These are phyloP conservation scores for Raja brachyura DNA, from an alignment of 2,113 vertebrate genomes.

Conservation along the genomic window DNA sequence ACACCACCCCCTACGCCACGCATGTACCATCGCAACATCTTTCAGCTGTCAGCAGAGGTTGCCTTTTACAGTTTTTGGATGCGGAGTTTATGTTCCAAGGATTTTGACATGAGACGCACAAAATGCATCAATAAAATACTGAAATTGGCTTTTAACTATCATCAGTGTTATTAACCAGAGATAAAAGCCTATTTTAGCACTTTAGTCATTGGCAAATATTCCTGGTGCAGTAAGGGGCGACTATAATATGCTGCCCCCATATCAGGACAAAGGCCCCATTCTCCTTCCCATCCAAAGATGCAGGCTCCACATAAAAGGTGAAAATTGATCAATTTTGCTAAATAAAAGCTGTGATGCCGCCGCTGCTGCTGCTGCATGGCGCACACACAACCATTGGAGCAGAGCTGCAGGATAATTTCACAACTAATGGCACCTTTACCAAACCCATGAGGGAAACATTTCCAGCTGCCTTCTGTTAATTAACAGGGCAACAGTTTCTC, in stretches of 20 bases:
- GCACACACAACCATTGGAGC: background rate
- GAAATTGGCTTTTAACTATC: slow-evolving; percentile 33
- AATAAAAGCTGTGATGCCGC: background rate
- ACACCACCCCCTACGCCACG: no score
- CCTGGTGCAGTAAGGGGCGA: background rate
- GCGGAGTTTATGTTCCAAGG: background rate
- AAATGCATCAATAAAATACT: slow-evolving; percentile 34
- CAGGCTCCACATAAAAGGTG: background rate
- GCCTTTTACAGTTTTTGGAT: background rate
- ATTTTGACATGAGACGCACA: slow-evolving; percentile 5
- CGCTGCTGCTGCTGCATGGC: background rate
- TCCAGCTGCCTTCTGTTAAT: slow-evolving; percentile 2
- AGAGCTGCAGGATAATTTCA: background rate
- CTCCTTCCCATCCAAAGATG: background rate
- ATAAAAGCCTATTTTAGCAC: slow-evolving; percentile 22
- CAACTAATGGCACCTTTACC: background rate
- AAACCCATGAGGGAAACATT: background rate
- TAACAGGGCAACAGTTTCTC: background rate
- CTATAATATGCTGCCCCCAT: background rate
- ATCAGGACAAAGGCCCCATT: background rate
- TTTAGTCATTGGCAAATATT: slow-evolving; percentile 24
- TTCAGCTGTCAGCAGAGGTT: background rate
- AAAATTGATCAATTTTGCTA: slow-evolving; percentile 28
- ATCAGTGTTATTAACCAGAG: slow-evolving; percentile 6
- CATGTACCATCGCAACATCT: no score